Base-by-base conservation (phyloP, 2,888 invertebrate species). In the Tenthredo distinguenda region DNA sequence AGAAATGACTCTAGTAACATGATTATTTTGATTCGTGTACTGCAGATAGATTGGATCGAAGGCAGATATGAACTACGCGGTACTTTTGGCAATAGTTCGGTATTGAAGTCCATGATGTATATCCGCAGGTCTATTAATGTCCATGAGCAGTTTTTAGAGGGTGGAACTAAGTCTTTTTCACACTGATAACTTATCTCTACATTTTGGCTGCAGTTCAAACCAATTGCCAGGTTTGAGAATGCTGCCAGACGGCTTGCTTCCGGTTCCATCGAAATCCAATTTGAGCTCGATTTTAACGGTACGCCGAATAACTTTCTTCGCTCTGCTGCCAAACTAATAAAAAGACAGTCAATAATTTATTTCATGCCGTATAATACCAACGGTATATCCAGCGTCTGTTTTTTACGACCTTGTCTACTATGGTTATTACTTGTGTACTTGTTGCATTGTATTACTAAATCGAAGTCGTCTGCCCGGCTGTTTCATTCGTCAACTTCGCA, bases 181-280 rank as follows among this genome's bases (percentile, higher is more conserved):
- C 76, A 76, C 76, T 26, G 50, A 15, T 76, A 43, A 47, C 47
- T 76, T 15, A 76, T 43, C 76, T 47, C 26, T 50, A 43, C 47
- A 31, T 15, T 76, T 47, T 76, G 76, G 76, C 76, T 76, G 47
- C 18, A 12, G 47, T 76, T 76, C 76, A 76, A 76, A 43, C 76
- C 47, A 43, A 76, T 43, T 47, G 76, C 76, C 26, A 76, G 47
- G 5, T 76, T 21, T 12, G 21, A 76, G 15, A 47, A 43, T n/a
- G 47, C 15, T 76, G 50, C 76, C 50, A 76, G 37, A 47, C 50
- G 26, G 47, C 76, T 6, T 31, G 76, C 26, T 47, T 21, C 47
- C n/a, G 31, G 47, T 76, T n/a, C 18, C 47, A 43, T 31, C 47
- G 21, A 76, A 21, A 26, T 76, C 76, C 26, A 76, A 76, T 76